Conservation (phyloP, 35 echinoderm and acorn worm genomes). For the Ophioderma brevispina region DNA sequence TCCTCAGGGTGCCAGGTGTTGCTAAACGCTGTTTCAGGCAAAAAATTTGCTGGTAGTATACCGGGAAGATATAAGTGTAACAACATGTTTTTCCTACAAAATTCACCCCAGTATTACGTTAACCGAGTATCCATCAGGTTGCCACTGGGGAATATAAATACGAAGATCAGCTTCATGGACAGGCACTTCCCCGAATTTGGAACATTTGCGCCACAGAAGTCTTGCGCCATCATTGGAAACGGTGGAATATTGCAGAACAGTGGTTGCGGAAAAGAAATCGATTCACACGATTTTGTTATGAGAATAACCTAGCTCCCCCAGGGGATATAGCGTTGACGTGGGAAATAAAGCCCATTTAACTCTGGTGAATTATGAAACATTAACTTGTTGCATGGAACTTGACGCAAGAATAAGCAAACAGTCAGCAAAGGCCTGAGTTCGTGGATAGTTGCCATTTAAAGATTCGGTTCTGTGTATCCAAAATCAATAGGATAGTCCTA, state of each 20-base stretch:
- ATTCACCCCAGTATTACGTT: background rate
- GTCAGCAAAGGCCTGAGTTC: too few relatives aligned
- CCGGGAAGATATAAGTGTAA: background rate
- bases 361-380: too few relatives aligned
- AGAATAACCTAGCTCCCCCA: constrained; percentile 8
- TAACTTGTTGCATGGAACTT: too few relatives aligned
- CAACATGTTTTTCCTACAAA: constrained; percentile 13
- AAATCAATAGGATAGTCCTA: too few relatives aligned
- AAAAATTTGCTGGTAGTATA: constrained; percentile 9
- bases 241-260: constrained; percentile 25
- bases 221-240: constrained; percentile 22
- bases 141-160: background rate
- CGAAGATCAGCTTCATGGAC: background rate
- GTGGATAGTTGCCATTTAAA: too few relatives aligned
- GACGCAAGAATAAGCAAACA: too few relatives aligned
- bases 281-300: constrained; percentile 36
- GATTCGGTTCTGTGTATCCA: too few relatives aligned
- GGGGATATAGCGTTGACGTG: too few relatives aligned
- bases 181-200: background rate
- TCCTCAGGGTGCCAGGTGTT: background rate
- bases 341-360: too few relatives aligned
- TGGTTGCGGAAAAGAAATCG: constrained; percentile 30
- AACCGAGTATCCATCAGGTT: background rate
- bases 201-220: background rate
- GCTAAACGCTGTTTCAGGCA: background rate